These are phyloP conservation scores for Micromys minutus DNA, from an alignment of 2,113 vertebrate genomes.

Conservation along the genomic window DNA sequence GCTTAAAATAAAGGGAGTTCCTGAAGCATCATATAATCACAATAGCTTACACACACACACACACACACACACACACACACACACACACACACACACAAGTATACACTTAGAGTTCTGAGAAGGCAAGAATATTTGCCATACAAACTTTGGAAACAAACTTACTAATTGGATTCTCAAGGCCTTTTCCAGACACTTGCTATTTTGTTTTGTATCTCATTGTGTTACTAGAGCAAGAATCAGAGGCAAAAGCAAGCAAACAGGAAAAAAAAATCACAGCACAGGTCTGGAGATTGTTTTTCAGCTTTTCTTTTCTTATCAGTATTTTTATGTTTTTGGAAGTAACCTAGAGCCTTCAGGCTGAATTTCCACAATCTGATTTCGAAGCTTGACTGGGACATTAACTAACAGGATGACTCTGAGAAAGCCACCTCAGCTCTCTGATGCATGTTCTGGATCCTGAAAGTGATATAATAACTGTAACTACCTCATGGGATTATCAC, in stretches of 20 bases:
- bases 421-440: conserved; percentile 33
- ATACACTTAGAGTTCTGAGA: no score
- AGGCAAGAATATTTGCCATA: background rate
- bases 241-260: background rate
- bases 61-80: background rate
- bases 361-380: background rate
- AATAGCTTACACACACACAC: background rate
- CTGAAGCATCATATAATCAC: background rate
- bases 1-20: background rate
- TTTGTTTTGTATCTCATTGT: background rate
- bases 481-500: background rate
- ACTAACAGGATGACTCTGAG: background rate
- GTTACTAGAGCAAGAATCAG: background rate
- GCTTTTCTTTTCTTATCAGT: background rate
- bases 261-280: background rate
- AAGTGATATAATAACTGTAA: background rate
- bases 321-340: background rate
- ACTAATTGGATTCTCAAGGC: background rate
- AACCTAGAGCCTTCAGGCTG: background rate
- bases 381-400: background rate
- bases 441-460: background rate
- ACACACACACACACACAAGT: background rate
- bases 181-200: background rate
- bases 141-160: background rate
- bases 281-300: background rate